phyloP scores from a whole-genome alignment of 2,888 invertebrate species.

The Lasioglossum vierecki region DNA sequence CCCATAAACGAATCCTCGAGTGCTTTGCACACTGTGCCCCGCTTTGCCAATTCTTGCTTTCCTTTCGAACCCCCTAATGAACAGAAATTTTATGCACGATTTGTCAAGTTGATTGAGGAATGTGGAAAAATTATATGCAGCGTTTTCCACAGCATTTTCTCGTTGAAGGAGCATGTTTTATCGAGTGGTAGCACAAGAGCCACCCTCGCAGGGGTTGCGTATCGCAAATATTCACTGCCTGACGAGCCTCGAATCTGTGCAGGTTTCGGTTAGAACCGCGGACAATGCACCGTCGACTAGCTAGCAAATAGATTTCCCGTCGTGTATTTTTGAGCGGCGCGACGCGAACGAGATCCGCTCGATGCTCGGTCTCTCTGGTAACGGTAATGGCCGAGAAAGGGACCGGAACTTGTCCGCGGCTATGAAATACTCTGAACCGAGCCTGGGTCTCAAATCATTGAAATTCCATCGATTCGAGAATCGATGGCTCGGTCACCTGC shows the following conservation, averaged over 20 bases:
- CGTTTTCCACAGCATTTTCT: neutral
- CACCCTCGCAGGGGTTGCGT: slow-evolving; percentile 6
- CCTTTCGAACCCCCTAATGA: neutral
- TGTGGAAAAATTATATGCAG: neutral
- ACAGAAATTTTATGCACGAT: neutral
- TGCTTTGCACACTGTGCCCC: neutral
- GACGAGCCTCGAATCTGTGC: neutral
- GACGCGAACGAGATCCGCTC: slow-evolving; percentile 47
- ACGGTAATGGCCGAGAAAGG: slow-evolving; percentile 45
- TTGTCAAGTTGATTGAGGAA: neutral
- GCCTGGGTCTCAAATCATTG: slow-evolving; percentile 21
- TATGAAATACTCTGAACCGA: slow-evolving; percentile 23
- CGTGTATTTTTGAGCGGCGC: neutral
- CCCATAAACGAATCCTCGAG: neutral
- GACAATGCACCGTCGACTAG: neutral
- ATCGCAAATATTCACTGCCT: slow-evolving; percentile 7
- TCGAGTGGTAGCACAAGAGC: slow-evolving; percentile 1
- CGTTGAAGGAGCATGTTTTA: slow-evolving; percentile 2
- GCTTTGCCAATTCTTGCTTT: neutral
- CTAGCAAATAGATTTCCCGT: neutral
- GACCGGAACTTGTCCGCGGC: slow-evolving; percentile 39
- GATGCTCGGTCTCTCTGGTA: slow-evolving; percentile 44
- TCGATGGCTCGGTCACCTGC: slow-evolving; percentile 22
- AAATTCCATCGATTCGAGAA: slow-evolving; percentile 39
- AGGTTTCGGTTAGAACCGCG: neutral